Percentiles rank a stretch among this genome's conserved stretches.
These are phyloP conservation scores for Halictus quadricinctus DNA, from an alignment of 2,888 invertebrate genomes.

Conservation along the genomic window DNA sequence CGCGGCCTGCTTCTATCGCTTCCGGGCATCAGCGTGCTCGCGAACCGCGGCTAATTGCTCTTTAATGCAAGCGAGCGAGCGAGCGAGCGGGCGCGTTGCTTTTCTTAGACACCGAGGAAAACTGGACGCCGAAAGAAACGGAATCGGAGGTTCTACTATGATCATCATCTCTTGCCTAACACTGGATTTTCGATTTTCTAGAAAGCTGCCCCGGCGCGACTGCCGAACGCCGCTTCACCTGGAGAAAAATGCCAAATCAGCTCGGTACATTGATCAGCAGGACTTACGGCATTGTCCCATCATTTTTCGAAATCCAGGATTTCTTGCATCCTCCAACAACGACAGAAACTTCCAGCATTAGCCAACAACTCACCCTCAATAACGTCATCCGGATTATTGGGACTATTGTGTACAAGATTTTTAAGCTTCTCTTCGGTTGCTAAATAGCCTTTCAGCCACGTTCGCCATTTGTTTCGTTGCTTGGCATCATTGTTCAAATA, in stretches of 20 bases:
- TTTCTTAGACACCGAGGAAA: slow-evolving; percentile 71
- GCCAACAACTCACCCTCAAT: not conserved
- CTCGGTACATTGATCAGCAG: too few species aligned
- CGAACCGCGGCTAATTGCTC: slow-evolving; percentile 81
- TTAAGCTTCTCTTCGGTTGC: too few species aligned
- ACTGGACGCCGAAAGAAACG: slow-evolving; percentile 44
- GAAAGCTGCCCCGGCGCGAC: not conserved
- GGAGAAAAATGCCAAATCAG: not conserved
- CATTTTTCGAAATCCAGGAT: too few species aligned
- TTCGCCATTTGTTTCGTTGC: too few species aligned
- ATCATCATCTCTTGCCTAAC: not conserved
- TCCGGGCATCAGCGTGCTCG: slow-evolving; percentile 82
- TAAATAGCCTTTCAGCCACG: too few species aligned
- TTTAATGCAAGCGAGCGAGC: slow-evolving; percentile 76
- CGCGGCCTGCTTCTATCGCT: slow-evolving; percentile 80
- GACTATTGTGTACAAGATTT: not conserved
- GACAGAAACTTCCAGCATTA: too few species aligned
- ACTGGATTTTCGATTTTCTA: slow-evolving; percentile 1
- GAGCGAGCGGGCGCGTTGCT: slow-evolving; percentile 71
- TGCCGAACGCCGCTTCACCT: not conserved
- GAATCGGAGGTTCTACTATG: slow-evolving; percentile 15
- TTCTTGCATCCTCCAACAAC: too few species aligned
- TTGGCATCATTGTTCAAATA: too few species aligned
- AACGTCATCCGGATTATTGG: not conserved
- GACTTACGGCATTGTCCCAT: too few species aligned